phyloP scores from a whole-genome alignment of 30 jellyfish, hydroid and myxozoan species.

The Hydractinia symbiolongicarpus region DNA sequence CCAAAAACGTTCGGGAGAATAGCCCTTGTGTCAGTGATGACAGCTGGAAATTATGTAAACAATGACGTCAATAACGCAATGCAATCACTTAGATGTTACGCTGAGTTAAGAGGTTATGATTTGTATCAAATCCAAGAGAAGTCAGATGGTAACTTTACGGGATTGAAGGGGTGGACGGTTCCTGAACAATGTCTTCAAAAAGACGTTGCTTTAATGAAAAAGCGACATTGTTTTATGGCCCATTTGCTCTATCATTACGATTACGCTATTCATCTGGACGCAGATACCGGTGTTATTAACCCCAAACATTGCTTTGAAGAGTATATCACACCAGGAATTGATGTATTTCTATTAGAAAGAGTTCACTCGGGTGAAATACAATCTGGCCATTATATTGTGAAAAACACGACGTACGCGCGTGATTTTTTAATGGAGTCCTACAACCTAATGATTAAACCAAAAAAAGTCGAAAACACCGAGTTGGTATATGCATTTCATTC shows the following conservation, averaged over 20 bases:
- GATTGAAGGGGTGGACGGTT: neutral
- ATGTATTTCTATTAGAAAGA: conserved; percentile 24
- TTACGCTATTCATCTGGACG: conserved; percentile 19
- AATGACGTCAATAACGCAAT: conserved; percentile 11
- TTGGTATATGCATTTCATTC: neutral
- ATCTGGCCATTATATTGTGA: conserved; percentile 26
- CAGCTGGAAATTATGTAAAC: neutral
- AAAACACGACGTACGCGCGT: conserved; percentile 25
- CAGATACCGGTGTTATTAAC: conserved; percentile 19
- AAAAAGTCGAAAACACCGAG: neutral
- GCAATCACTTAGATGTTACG: conserved; percentile 14
- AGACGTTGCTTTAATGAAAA: neutral
- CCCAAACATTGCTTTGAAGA: conserved; percentile 26
- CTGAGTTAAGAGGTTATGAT: conserved; percentile 13
- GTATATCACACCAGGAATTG: conserved; percentile 28
- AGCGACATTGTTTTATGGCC: conserved; percentile 15
- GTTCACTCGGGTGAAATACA: conserved; percentile 32
- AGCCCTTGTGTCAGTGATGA: conserved; percentile 9
- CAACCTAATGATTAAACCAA: neutral
- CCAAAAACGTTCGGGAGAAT: neutral
- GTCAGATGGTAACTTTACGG: neutral
- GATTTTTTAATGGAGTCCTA: neutral
- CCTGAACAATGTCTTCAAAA: neutral
- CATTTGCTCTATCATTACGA: neutral
- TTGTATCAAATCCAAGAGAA: conserved; percentile 10